phyloP scores from a whole-genome alignment of 2,113 vertebrate genomes.

The Jacana jacana region DNA sequence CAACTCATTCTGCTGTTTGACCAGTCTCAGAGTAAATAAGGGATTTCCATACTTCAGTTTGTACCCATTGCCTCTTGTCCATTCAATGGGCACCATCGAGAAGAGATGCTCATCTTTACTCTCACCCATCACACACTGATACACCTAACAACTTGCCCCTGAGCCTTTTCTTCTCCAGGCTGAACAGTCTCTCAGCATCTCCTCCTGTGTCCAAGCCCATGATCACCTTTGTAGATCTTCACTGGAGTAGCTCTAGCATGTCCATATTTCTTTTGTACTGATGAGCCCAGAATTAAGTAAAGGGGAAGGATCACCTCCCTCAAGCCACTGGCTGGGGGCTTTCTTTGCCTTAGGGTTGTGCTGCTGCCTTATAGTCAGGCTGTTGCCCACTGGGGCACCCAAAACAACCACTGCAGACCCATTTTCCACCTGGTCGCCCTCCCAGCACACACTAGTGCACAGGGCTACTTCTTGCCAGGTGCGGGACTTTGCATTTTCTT shows the following conservation, averaged over 20 bases:
- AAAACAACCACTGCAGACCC: background rate
- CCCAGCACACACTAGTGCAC: background rate
- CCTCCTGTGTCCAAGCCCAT: background rate
- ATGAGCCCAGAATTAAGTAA: background rate
- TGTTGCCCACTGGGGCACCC: background rate
- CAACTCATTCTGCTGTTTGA: background rate
- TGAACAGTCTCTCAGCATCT: background rate
- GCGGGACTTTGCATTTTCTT: background rate
- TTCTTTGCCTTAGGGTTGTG: background rate
- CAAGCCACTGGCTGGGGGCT: background rate
- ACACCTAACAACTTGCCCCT: background rate
- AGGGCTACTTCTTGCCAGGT: background rate
- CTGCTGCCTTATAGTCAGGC: background rate
- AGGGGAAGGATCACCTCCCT: background rate
- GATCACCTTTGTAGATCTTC: background rate
- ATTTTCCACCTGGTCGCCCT: background rate
- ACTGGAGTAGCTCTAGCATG: background rate
- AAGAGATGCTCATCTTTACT: background rate
- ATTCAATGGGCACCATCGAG: background rate
- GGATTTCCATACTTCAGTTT: background rate
- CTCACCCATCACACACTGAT: no score
- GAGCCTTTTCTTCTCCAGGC: background rate
- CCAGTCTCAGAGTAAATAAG: background rate
- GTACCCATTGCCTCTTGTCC: background rate
- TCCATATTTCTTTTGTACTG: background rate